Base-by-base conservation (phyloP, 30 jellyfish, hydroid and myxozoan genomes). In the Hydra vulgaris region DNA sequence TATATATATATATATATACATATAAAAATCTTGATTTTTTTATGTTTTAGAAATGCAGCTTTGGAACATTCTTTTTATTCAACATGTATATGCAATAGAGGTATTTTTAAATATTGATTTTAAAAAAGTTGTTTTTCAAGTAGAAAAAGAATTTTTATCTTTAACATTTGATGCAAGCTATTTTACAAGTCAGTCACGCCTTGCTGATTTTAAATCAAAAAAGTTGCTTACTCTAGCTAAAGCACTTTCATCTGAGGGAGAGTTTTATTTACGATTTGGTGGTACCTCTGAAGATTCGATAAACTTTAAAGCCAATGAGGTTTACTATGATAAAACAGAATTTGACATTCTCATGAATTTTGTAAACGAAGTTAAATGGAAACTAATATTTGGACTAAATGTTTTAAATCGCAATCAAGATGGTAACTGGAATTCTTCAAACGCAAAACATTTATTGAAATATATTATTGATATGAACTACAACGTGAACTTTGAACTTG, bases 371-470 rank as follows among this genome's bases (percentile, higher is more conserved):
- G 27, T 84, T 79, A 85, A 80, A 18, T 89, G 97, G 97, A 85
- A 74, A 73, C 78, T 89, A 22, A 79, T 89, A 21, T 89, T 84
- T 72, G 97, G 89, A 18, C 72, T 89, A 69, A 89, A 89, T 56
- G 66, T 89, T 1, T 81, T 89, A 70, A 70, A 54, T 27, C 69
- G 73, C 22, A 68, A 91, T 19, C 70, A 56, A 53, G 97, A 89
- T 84, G 97, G 97, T 16, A 40, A 86, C 22, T 89, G 95, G 95
- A 89, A 89, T 55, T 95, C 97, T 1, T 40, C 86, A 19, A 89
- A 89, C 76, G 94, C 94, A 16, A 79, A 84, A 40, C 81, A 74
- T 69, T 66, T 89, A 7, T 67, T 89, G 72, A 55, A 91, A 67
- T 85, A 85, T 79, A 74, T 89, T 23, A 24, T 68, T 17, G 18